Percentiles rank a stretch among this genome's conserved stretches.
phyloP scores from a whole-genome alignment of 2,797 vertebrate genomes.

The Danio aesculapii region DNA sequence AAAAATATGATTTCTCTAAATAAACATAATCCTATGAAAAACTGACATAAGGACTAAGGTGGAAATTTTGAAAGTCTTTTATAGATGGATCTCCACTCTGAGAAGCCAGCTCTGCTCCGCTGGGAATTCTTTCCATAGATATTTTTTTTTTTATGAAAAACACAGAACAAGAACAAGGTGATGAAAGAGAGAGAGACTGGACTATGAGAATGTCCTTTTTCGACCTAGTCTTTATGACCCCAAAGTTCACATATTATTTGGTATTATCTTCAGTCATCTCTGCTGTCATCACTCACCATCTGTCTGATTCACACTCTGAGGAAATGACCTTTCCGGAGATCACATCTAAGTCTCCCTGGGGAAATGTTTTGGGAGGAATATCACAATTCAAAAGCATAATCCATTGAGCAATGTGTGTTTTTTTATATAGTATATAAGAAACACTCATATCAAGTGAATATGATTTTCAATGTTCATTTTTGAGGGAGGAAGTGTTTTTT shows the following conservation, averaged over 20 bases:
- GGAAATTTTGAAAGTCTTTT: background rate
- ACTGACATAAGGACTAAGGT: background rate
- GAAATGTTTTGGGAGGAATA: constrained; percentile 18
- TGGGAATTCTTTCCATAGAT: background rate
- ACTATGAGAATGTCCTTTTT: background rate
- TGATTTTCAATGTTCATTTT: no score
- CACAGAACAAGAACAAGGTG: background rate
- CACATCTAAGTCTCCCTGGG: constrained; percentile 2
- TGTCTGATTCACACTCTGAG: constrained; percentile 30
- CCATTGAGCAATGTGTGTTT: background rate
- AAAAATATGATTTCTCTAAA: no score
- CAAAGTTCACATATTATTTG: constrained; percentile 9
- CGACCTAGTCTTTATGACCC: constrained; percentile 13
- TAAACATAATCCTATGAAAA: background rate
- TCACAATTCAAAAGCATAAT: constrained; percentile 11
- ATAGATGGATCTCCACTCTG: background rate
- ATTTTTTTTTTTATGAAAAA: constrained; percentile 4
- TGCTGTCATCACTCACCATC: constrained; percentile 44
- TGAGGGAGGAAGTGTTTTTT: background rate
- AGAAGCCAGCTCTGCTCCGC: background rate
- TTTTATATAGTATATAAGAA: background rate
- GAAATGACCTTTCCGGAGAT: constrained; percentile 44
- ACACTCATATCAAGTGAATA: background rate
- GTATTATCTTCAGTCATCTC: constrained; percentile 1
- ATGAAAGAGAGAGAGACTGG: background rate